phyloP scores from a whole-genome alignment of 2,797 vertebrate species.

The Coendou prehensilis region DNA sequence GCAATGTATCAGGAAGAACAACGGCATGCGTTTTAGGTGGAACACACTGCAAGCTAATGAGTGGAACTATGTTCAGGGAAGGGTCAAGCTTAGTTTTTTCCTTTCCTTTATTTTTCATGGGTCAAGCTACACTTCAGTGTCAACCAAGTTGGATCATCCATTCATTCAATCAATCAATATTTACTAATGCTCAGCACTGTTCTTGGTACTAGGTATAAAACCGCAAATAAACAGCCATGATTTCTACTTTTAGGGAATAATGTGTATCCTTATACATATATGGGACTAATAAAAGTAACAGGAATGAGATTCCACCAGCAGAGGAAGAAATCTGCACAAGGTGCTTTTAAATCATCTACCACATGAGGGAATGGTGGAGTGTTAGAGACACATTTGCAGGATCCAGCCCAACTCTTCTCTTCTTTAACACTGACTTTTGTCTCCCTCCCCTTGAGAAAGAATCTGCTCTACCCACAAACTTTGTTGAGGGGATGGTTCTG shows the following conservation, averaged over 20 bases:
- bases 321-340: background rate
- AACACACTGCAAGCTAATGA: background rate
- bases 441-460: background rate
- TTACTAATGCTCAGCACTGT: background rate
- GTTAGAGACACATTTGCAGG: background rate
- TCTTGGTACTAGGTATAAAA: background rate
- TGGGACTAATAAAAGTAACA: background rate
- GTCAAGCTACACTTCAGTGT: slow-evolving; percentile 45
- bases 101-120: slow-evolving; percentile 36
- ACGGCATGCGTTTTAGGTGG: background rate
- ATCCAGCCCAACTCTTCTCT: background rate
- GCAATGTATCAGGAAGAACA: slow-evolving; percentile 66
- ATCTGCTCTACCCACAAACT: background rate
- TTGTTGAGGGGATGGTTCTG: background rate
- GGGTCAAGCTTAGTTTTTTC: background rate
- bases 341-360: background rate
- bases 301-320: background rate
- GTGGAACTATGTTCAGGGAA: background rate
- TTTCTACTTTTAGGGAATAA: background rate
- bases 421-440: background rate
- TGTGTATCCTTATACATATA: background rate
- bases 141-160: slow-evolving; percentile 26
- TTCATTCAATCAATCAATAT: background rate
- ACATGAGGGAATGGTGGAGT: background rate
- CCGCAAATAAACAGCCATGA: background rate